phyloP scores from a whole-genome alignment of 2,888 invertebrate genomes.

The Hirtodrosophila duncani region DNA sequence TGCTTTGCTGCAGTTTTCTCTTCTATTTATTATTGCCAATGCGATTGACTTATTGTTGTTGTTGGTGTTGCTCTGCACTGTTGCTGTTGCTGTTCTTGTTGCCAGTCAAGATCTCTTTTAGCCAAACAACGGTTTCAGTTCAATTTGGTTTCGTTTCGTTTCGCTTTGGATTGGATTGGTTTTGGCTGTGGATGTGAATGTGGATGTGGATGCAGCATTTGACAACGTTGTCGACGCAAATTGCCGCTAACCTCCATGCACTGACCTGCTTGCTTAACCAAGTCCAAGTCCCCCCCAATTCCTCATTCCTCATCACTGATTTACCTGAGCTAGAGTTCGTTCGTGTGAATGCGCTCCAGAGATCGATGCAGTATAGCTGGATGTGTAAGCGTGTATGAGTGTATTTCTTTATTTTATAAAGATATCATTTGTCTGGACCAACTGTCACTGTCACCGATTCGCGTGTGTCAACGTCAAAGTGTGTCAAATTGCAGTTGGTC shows the following conservation, averaged over 20 bases:
- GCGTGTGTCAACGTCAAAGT: no score
- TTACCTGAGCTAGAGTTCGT: slow-evolving; percentile 10
- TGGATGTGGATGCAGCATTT: slow-evolving; percentile 31
- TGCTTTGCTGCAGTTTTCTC: slow-evolving; percentile 43
- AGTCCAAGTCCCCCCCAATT: slow-evolving; percentile 29
- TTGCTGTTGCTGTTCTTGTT: slow-evolving; percentile 17
- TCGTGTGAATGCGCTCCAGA: no score
- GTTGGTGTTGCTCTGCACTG: slow-evolving; percentile 21
- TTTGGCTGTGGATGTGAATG: slow-evolving; percentile 32
- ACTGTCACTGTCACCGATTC: no score
- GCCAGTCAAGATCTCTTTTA: slow-evolving; percentile 23
- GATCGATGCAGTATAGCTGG: no score
- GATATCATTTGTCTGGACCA: no score
- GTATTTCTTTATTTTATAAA: no score
- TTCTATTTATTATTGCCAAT: slow-evolving; percentile 66
- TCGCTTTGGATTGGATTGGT: slow-evolving; percentile 46
- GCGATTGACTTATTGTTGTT: slow-evolving; percentile 67
- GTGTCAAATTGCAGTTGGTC: no score
- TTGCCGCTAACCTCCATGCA: slow-evolving; percentile 68
- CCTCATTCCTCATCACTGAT: slow-evolving; percentile 16
- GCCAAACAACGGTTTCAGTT: slow-evolving; percentile 55
- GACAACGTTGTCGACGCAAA: slow-evolving; percentile 63
- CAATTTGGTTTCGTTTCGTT: slow-evolving; percentile 17
- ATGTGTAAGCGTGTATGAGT: no score
- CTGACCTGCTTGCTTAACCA: slow-evolving; percentile 57